Evolutionary conservation across 2,888 invertebrate genomes (phyloP).

Genomic region (Entomobrya multifasciata): DNA sequence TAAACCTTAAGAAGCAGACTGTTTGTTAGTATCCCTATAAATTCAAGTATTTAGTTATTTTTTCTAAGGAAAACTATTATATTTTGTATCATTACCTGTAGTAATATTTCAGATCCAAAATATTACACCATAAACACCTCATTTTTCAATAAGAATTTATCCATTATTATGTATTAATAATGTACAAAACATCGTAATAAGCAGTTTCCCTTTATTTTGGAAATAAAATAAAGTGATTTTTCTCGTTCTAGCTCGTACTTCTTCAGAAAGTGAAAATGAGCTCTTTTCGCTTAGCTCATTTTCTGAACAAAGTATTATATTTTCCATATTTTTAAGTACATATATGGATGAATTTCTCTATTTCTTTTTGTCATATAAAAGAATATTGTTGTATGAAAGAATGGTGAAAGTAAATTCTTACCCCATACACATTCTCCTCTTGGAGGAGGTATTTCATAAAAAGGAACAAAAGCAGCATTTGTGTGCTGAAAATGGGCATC

Average conservation of each 20-base stretch:
- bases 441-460: conserved; percentile 3
- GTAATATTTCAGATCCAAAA: background rate
- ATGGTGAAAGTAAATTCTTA: conserved; percentile 28
- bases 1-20: too few species aligned
- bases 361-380: conserved; percentile 2
- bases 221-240: conserved; percentile 14
- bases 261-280: conserved; percentile 47
- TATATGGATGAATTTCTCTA: background rate
- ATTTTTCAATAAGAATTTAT: too few species aligned
- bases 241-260: background rate
- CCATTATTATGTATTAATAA: too few species aligned
- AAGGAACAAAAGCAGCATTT: conserved; percentile 11
- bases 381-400: conserved; percentile 1
- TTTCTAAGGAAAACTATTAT: background rate
- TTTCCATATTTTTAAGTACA: background rate
- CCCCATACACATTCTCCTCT: background rate
- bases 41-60: too few species aligned
- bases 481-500: background rate
- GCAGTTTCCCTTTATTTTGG: background rate
- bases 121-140: too few species aligned
- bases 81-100: conserved; percentile 7
- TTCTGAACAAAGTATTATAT: too few species aligned
- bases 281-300: conserved; percentile 9
- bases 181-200: too few species aligned
- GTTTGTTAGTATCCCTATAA: too few species aligned